Percentiles rank a stretch among this genome's conserved stretches.
phyloP scores from a whole-genome alignment of 64 coral and sea anemone species.

The Pocillopora damicornis region DNA sequence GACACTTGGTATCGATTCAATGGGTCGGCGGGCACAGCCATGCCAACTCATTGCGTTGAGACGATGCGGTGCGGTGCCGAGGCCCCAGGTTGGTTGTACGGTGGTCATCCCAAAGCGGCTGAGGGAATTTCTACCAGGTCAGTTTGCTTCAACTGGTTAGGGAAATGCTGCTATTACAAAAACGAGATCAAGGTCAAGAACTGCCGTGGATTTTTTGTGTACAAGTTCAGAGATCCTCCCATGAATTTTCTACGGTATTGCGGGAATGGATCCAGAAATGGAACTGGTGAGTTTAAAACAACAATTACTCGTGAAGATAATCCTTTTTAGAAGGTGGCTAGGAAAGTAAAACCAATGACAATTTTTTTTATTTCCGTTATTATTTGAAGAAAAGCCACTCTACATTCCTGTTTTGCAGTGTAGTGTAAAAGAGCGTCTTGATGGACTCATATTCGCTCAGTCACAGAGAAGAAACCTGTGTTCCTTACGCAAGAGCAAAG shows the following conservation, averaged over 20 bases:
- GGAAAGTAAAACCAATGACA: no score
- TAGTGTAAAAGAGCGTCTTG: no score
- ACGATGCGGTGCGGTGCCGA: conserved; percentile 19
- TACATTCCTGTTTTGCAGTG: no score
- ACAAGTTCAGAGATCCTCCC: conserved; percentile 10
- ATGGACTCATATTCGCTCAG: no score
- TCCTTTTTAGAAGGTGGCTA: no score
- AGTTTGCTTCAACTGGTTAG: conserved; percentile 21
- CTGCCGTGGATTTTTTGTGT: conserved; percentile 26
- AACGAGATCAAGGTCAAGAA: conserved; percentile 38
- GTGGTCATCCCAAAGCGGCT: neutral
- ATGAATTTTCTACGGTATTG: conserved; percentile 8
- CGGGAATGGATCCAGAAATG: conserved; percentile 4
- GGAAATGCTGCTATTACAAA: conserved; percentile 14
- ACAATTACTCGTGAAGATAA: neutral
- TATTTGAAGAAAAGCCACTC: no score
- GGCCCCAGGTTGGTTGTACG: conserved; percentile 20
- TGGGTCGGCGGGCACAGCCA: conserved; percentile 15
- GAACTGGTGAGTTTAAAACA: neutral
- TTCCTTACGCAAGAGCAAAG: no score
- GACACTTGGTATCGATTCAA: conserved; percentile 14
- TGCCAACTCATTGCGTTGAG: conserved; percentile 34
- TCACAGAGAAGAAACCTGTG: no score
- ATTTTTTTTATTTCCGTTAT: no score
- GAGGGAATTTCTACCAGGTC: conserved; percentile 12